Conservation (phyloP, 2,797 vertebrate genomes). For the Dromococcyx pavoninus region DNA sequence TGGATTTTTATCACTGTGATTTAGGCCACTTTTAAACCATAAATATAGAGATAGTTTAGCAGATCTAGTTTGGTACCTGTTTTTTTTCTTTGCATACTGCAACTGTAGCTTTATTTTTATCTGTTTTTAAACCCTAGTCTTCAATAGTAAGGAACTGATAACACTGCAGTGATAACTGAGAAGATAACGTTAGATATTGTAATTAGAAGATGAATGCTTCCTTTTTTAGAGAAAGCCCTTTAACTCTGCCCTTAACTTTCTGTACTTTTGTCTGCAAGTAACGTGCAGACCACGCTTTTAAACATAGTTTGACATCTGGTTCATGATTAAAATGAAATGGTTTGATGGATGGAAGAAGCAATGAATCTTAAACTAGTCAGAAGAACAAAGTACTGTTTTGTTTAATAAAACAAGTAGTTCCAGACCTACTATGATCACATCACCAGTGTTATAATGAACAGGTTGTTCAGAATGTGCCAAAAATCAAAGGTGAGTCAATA, state of each 20-base stretch:
- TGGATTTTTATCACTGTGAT: neutral
- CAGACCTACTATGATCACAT: neutral
- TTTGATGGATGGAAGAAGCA: neutral
- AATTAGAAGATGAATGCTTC: conserved; percentile 20
- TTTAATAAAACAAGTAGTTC: neutral
- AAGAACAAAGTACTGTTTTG: neutral
- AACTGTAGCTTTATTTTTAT: conserved; percentile 49
- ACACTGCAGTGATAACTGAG: conserved; percentile 38
- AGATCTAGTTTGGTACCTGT: neutral
- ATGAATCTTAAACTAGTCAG: neutral
- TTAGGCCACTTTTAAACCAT: neutral
- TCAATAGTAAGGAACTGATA: conserved; percentile 45
- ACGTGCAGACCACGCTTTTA: neutral
- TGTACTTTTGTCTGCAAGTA: neutral
- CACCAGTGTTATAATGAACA: neutral
- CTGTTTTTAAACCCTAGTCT: conserved; percentile 50
- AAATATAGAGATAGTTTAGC: neutral
- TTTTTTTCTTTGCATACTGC: conserved; percentile 38
- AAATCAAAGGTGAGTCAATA: conserved; percentile 12
- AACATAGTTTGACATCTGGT: neutral
- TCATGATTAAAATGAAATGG: neutral
- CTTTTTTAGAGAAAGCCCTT: conserved; percentile 50
- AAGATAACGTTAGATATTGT: conserved; percentile 27
- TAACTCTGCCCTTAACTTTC: conserved; percentile 24
- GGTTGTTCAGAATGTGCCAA: conserved; percentile 15